Evolutionary conservation across 2,888 invertebrate species (phyloP), one percentile per base, ranked within the genome.

Genomic region (Drosophila recens): DNA sequence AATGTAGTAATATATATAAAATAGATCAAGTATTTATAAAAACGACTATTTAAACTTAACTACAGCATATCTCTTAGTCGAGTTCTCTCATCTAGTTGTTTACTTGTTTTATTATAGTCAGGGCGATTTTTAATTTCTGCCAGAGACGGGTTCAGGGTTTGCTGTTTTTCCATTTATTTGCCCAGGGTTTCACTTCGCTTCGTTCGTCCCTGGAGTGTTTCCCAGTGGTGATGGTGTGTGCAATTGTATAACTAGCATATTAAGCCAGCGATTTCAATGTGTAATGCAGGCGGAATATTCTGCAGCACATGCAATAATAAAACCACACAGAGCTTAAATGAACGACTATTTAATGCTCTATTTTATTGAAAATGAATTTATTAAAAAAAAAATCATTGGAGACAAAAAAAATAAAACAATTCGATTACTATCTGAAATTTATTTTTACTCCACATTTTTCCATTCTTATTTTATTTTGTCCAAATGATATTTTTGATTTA

Each of bases 231-330:
- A 13, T 53, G 45, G 70, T 46, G 33, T 64, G 56, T 34, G 54
- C 59, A 65, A 56, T 76, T 75, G 79, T 75, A 73, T 80, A 81
- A 84, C 84, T 84, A 87, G 74, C 82, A 69, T 79, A 84, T 87
- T 82, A 85, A 84, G 82, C 85, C 88, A 45, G 48, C 88, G 74
- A 84, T 78, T 71, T 65, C 75, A 45, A 59, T 64, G 67, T 79
- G 82, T 73, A 81, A 78, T 67, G 46, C 52, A 1, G 43, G 53
- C n/a, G 40, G 57, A 75, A 75, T 67, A 61, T 76, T 67, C 58
- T 51, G 49, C 42, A 56, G 56, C 76, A 75, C 65, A 70, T 75
- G 59, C 36, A 45, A 51, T 43, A 80, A 75, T 70, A 61, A 66
- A 59, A 48, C 13, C 23, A 63, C 8, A 0, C 3, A 6, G 13